Base-by-base conservation (phyloP, 2,888 invertebrate species). In the Dioctria rufipes region DNA sequence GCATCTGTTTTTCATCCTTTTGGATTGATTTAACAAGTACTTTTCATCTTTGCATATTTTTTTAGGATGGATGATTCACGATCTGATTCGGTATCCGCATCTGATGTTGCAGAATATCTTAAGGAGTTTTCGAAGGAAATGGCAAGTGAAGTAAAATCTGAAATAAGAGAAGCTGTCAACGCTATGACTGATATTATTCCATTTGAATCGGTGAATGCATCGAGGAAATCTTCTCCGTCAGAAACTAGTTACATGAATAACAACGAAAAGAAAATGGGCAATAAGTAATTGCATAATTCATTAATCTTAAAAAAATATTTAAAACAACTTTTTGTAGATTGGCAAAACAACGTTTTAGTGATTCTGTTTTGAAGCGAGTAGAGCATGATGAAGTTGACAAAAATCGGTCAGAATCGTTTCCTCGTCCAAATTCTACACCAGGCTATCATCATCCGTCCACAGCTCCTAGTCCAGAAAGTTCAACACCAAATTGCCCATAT, bases 41-140 rank as follows among this genome's bases (percentile, higher is more conserved):
- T 46, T 39, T 49, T 6, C 3, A 11, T 67, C 4, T 67, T 11
- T 25, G 25, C 25, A 25, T 25, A 25, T 25, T 25, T 25, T 25
- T 25, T 25, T 25, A 84, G 89, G 90, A 92, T 91, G 88, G 92
- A 92, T 89, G 92, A 92, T 85, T 91, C 90, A 63, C 90, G 92
- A 83, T 92, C 91, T 84, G 93, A 93, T 87, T 94, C 94, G 0
- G 93, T 94, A 80, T 94, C 94, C 54, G 93, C 94, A 1, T 92
- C 92, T 86, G 93, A 94, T 86, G 94, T 95, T 65, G 94, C 94
- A 0, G 93, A 94, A 86, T 95, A 94, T 87, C 88, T 95, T 69
- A 94, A 94, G 91, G 94, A 94, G 83, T 93, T 94, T 86, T 94
- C 94, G 0, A 92, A 92, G 86, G 93, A 94, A 86, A 94, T 95